Base-by-base conservation (phyloP, 2,888 invertebrate species). In the Stenotaenia linearis region DNA sequence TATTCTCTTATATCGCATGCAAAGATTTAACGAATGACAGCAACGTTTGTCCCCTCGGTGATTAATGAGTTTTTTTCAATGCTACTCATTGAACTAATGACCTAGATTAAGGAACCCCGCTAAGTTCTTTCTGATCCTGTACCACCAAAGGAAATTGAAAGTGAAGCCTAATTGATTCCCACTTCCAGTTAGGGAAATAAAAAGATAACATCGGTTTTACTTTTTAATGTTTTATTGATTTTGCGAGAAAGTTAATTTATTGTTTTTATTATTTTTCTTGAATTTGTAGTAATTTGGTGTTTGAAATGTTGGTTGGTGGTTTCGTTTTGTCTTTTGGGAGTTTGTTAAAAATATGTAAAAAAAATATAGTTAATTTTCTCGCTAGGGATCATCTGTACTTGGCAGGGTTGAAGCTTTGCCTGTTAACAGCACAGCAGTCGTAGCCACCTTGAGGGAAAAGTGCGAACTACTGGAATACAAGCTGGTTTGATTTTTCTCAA, bases 11-110 rank as follows among this genome's bases (percentile, higher is more conserved):
- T 61, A 25, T 23, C 25, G 28, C 61, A 61, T 61, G 61, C 61
- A 61, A 61, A 61, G 61, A 61, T 61, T 61, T 23, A 61, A 9
- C 61, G 12, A 61, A 9, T 61, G 61, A 61, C 61, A 61, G 61
- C 61, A 28, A 61, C 61, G 28, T 61, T 61, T 61, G 61, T 61
- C 61, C 61, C 61, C 15, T 61, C 25, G 25, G 28, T 61, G 61
- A 61, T 61, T 61, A 61, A 61, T 61, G 61, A 61, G 61, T 45
- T 61, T 61, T 45, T 61, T 61, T 61, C 61, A 61, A 61, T 61
- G 61, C 61, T 25, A 61, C 61, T 61, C 61, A 61, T 61, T 61
- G 61, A 61, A 61, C 61, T 28, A 61, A 61, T 61, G 61, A 61
- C 61, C 61, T 9, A 61, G 25, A 61, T 45, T 61, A 61, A 25